These are phyloP conservation scores for Sphaerodactylus townsendi DNA, from an alignment of 2,113 vertebrate species.

Conservation along the genomic window DNA sequence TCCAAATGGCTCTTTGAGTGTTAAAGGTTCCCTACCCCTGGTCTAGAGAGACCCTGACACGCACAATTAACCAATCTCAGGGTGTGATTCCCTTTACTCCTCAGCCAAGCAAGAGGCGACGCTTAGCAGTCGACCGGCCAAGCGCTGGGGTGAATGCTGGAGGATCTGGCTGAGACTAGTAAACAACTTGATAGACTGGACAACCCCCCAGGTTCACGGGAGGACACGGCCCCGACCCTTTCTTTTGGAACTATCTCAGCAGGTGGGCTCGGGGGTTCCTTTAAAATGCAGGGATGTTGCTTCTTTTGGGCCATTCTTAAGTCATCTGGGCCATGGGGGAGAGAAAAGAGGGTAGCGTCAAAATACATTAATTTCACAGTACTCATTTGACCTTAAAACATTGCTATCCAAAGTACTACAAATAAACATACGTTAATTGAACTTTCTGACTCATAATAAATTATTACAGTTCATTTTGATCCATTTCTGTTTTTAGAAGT, in stretches of 20 bases:
- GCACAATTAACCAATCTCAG: constrained; percentile 60
- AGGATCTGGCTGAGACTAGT: constrained; percentile 39
- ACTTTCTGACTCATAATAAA: background rate
- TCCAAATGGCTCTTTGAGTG: too few species aligned
- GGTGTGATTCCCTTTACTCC: constrained; percentile 61
- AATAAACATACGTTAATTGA: background rate
- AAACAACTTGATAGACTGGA: constrained; percentile 30
- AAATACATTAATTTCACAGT: background rate
- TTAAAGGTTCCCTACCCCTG: too few species aligned
- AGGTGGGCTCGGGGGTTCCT: background rate
- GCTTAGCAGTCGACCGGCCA: constrained; percentile 54
- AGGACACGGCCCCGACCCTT: background rate
- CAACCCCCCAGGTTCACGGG: background rate
- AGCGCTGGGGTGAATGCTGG: constrained; percentile 31
- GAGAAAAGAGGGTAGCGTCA: background rate
- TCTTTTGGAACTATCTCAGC: background rate
- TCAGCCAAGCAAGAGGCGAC: constrained; percentile 53
- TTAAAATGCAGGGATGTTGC: background rate
- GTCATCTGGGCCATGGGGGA: background rate
- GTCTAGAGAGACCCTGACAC: constrained; percentile 73
- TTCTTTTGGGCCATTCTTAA: background rate
- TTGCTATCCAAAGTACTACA: background rate
- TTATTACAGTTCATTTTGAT: background rate
- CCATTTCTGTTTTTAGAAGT: background rate
- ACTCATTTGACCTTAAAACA: background rate